Base-by-base conservation (phyloP, 2,113 vertebrate genomes). In the Melanotaenia duboulayi region DNA sequence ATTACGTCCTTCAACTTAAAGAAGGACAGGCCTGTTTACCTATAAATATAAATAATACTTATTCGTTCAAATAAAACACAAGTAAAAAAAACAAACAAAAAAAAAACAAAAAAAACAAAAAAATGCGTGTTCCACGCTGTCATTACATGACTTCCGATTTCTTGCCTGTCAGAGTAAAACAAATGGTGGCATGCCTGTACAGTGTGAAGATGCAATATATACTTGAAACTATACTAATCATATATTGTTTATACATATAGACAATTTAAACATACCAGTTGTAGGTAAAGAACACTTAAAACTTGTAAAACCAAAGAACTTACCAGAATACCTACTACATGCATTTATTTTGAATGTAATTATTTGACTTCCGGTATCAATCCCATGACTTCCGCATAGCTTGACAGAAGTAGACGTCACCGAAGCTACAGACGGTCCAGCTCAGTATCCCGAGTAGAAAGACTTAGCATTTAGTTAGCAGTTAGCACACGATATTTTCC, bases 71-170 rank as follows among this genome's bases (percentile, higher is more conserved):
- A 16, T 7, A 35, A 11, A 51, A 59, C 37, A 70, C 56, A 17
- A 60, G 42, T 40, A 39, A 6, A 5, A 2, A 7, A 46, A 19
- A 23, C 16, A 12, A 16, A 49, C 2, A 65, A 28, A n/a, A n/a
- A n/a, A n/a, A n/a, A n/a, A n/a, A n/a, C n/a, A n/a, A 67, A 76
- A 71, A 69, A n/a, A n/a, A n/a, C n/a, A n/a, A n/a, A n/a, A 67
- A 76, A 71, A 69, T 83, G 77, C 83, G 70, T 75, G 55, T 71
- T 84, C 76, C 74, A 65, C 73, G 55, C 40, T 66, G 74, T 76
- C 50, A 35, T 54, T 57, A 42, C 0, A 12, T 4, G 7, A 52
- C 20, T 25, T 48, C 69, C 62, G 11, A 19, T 24, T 58, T 10
- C 2, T 2, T 0, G 0, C 46, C 69, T 79, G 75, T 88, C 80